phyloP scores from a whole-genome alignment of 2,888 invertebrate genomes.

The Drosophila yooni region DNA sequence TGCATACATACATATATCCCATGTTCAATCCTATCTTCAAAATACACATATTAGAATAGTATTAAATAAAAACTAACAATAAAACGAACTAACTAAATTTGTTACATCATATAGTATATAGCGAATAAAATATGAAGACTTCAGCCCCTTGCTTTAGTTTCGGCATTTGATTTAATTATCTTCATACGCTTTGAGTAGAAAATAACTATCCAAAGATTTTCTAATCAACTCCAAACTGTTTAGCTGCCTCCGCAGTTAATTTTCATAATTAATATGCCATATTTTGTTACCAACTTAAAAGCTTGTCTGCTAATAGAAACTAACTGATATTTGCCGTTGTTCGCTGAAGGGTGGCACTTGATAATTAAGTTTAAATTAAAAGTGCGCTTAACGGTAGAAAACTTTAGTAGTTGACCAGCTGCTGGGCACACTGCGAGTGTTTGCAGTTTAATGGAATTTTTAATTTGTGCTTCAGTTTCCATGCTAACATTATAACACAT shows the following conservation, averaged over 20 bases:
- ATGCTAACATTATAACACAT: constrained; percentile 50
- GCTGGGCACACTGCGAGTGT: constrained; percentile 42
- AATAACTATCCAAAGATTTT: not conserved
- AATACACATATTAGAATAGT: not conserved
- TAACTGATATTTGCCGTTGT: constrained; percentile 26
- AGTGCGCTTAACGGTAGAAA: constrained; percentile 33
- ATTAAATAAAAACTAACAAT: too few relatives aligned
- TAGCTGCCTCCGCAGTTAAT: not conserved
- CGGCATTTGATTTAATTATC: not conserved
- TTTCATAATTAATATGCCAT: not conserved
- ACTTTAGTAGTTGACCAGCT: constrained; percentile 34
- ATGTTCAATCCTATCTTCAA: not conserved
- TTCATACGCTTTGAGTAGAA: not conserved
- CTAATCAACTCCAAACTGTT: not conserved
- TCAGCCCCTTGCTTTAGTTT: not conserved
- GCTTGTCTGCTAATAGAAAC: constrained; percentile 66
- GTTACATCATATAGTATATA: not conserved
- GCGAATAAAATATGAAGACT: not conserved
- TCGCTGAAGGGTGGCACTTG: constrained; percentile 15
- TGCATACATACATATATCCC: not conserved
- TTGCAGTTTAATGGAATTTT: constrained; percentile 78
- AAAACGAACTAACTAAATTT: not conserved
- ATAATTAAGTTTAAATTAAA: constrained; percentile 67
- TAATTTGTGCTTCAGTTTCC: constrained; percentile 49
- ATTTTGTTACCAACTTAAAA: constrained; percentile 34